Evolutionary conservation across 1,140 invertebrate genomes (phyloP), one percentile per base, ranked within the genome.

Genomic region (Paracyclopina nana): DNA sequence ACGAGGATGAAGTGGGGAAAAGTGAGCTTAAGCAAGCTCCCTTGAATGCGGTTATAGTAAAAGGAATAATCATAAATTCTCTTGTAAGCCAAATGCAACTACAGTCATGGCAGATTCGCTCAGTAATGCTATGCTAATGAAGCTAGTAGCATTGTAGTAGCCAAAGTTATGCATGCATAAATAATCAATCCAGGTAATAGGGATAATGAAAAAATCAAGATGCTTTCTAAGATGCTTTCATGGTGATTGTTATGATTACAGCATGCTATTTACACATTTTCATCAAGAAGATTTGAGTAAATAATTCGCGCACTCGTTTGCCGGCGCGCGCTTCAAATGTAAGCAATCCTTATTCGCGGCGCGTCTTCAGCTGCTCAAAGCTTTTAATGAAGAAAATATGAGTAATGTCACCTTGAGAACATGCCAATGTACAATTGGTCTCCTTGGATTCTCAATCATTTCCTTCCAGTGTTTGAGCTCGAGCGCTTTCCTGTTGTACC

Each of bases 381-480:
- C 9, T 31, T 31, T 31, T 9, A 9, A 14, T 9, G 14, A 9
- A 31, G 29, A 31, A 38, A 38, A 38, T 38, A 20, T 38, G 34
- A 16, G 14, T 38, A 8, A 8, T n/a, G 34, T 38, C 41, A 64
- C 60, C 51, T 56, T 53, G 24, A 74, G 62, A 14, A 67, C 69
- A 58, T 74, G 72, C 72, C 72, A 73, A 58, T 73, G 70, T 46
- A 72, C 72, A 53, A 74, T 72, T 4, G 72, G 72, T 40, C 72
- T 60, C 44, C 72, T 56, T 2, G 72, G 72, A 46, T 68, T 70
- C 52, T 70, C 71, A 53, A 70, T 57, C 61, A 65, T 65, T 61
- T 72, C 71, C 56, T 66, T 70, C 70, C 71, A 73, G 55, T 73
- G 72, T 20, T 73, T 64, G 30, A 76, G 64, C 57, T 75, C 74